Conservation (phyloP, 1,140 invertebrate genomes). For the Steinernema khuongi region DNA sequence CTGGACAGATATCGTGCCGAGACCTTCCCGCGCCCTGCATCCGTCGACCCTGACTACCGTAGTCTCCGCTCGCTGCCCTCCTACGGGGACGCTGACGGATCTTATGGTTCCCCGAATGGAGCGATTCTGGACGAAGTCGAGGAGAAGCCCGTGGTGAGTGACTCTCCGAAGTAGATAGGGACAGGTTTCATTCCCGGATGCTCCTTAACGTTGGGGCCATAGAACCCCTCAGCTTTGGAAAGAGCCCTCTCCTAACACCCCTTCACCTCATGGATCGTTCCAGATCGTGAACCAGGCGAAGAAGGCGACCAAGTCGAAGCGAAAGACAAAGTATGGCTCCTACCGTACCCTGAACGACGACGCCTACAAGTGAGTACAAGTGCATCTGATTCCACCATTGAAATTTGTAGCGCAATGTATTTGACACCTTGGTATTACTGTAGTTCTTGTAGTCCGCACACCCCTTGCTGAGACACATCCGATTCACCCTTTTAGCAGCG, state of each 20-base stretch:
- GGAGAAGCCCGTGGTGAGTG: constrained; percentile 36
- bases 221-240: too few species aligned
- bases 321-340: constrained; percentile 33
- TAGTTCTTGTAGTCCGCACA: neutral
- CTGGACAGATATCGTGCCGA: constrained; percentile 19
- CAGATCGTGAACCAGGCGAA: constrained; percentile 49
- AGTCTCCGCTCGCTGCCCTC: constrained; percentile 14
- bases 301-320: constrained; percentile 30
- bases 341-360: constrained; percentile 41
- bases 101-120: neutral
- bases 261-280: constrained; percentile 1
- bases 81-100: constrained; percentile 5
- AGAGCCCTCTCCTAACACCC: constrained; percentile 13
- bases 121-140: constrained; percentile 31
- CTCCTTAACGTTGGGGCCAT: too few species aligned
- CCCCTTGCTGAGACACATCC: too few species aligned
- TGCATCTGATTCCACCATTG: neutral
- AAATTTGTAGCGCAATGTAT: constrained; percentile 11
- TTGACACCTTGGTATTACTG: neutral
- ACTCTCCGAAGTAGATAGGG: neutral
- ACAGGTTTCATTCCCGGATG: too few species aligned
- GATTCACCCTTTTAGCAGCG: constrained; percentile 41
- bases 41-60: constrained; percentile 21
- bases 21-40: constrained; percentile 19
- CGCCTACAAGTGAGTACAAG: constrained; percentile 28